phyloP scores from a whole-genome alignment of 1,140 invertebrate species.

The Nephotettix cincticeps region DNA sequence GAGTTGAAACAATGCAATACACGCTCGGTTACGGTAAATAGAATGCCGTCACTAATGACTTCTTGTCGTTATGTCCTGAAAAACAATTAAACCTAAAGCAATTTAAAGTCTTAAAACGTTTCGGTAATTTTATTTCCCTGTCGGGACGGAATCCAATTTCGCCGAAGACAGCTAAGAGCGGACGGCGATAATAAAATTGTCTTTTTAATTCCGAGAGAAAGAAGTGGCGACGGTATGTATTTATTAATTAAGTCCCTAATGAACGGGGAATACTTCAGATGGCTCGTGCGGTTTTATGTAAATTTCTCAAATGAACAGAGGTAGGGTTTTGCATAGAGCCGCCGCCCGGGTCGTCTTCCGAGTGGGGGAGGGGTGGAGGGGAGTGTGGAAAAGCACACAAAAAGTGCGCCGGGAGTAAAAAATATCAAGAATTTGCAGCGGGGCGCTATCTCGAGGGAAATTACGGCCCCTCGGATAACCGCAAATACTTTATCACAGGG shows the following conservation, averaged over 20 bases:
- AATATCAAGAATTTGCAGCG: slow-evolving; percentile 27
- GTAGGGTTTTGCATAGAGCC: slow-evolving; percentile 21
- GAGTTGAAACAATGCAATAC: no score
- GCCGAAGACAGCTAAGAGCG: not conserved
- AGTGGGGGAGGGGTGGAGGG: not conserved
- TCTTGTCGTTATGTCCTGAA: not conserved
- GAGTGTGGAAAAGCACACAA: slow-evolving; percentile 11
- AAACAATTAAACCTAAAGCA: not conserved
- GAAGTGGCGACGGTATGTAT: slow-evolving; percentile 22
- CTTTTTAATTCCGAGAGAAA: slow-evolving; percentile 21
- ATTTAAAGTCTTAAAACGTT: slow-evolving; percentile 5
- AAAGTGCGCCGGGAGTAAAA: slow-evolving; percentile 22
- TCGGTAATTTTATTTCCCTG: slow-evolving; percentile 1
- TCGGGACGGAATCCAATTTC: not conserved
- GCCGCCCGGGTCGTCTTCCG: slow-evolving; percentile 20
- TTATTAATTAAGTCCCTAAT: slow-evolving; percentile 27
- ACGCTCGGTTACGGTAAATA: no score
- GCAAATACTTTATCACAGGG: slow-evolving; percentile 28
- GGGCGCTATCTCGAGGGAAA: slow-evolving; percentile 21
- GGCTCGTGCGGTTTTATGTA: slow-evolving; percentile 24
- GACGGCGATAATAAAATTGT: slow-evolving; percentile 21
- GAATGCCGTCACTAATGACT: not conserved
- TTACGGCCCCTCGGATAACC: slow-evolving; percentile 22
- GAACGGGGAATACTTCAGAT: slow-evolving; percentile 28
- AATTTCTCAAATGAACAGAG: slow-evolving; percentile 28